These are phyloP conservation scores for Stramonita haemastoma DNA, from an alignment of 2,888 invertebrate species.

Conservation along the genomic window DNA sequence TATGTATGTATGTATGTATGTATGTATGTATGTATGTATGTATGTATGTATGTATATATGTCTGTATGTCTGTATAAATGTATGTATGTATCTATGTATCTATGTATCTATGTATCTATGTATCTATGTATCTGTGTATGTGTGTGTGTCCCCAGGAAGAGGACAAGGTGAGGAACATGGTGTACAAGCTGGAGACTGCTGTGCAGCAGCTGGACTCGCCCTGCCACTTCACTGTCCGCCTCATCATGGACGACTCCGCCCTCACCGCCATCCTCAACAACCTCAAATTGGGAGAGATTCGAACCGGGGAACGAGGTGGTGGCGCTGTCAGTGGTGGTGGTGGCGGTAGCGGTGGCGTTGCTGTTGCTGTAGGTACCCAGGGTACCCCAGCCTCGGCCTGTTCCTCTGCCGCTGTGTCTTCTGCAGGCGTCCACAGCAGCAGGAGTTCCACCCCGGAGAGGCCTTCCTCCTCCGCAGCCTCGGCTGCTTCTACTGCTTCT, in stretches of 20 bases:
- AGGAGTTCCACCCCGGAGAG: conserved; percentile 7
- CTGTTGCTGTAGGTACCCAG: not conserved
- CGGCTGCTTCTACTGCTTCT: not conserved
- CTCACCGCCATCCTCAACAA: conserved; percentile 38
- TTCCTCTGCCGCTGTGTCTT: not conserved
- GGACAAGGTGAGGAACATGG: conserved; percentile 5
- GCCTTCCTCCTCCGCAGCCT: not conserved
- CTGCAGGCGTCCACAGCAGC: not conserved
- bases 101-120: not conserved
- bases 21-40: not conserved
- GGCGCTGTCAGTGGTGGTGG: not conserved
- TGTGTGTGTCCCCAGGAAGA: conserved; percentile 25
- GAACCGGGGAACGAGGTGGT: not conserved
- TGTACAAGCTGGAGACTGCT: conserved; percentile 39
- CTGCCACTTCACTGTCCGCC: conserved; percentile 44
- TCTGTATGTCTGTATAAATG: too few relatives aligned
- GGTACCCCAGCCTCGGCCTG: not conserved
- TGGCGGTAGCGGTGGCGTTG: not conserved
- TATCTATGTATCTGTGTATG: not conserved
- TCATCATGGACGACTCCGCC: conserved; percentile 44
- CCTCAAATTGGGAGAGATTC: conserved; percentile 41
- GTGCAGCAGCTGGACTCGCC: conserved; percentile 42
- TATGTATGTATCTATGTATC: too few relatives aligned
- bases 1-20: not conserved
- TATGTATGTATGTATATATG: not conserved